These are phyloP conservation scores for Trachelipus rathkii DNA, from an alignment of 1,140 invertebrate species.

Conservation along the genomic window DNA sequence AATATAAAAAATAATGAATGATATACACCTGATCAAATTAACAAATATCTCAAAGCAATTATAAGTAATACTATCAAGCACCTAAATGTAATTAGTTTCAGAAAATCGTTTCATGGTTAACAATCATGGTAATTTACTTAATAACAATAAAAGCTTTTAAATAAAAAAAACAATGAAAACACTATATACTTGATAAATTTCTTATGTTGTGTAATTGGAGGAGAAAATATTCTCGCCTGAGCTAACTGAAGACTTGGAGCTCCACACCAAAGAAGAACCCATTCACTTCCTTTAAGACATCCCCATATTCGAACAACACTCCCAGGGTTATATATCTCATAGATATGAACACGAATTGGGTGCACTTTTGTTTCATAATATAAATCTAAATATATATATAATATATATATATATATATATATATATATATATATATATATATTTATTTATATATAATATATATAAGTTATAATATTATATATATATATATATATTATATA, in stretches of 20 bases:
- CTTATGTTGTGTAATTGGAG: not conserved
- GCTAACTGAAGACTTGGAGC: not conserved
- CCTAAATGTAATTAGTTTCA: not conserved
- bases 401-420: no score
- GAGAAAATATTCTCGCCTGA: not conserved
- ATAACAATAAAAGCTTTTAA: not conserved
- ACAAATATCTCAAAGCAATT: not conserved
- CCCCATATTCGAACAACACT: not conserved
- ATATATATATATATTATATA: no score
- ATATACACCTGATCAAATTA: not conserved
- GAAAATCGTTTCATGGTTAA: not conserved
- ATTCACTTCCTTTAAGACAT: not conserved
- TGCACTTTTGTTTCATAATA: not conserved
- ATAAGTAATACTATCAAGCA: not conserved
- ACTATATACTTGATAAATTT: not conserved
- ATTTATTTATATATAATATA: no score
- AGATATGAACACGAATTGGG: not conserved
- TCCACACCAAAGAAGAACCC: conserved; percentile 1
- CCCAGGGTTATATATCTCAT: not conserved
- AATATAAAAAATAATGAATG: no score
- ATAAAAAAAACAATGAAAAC: not conserved
- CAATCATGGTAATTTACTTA: not conserved
- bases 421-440: no score
- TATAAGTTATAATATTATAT: no score
- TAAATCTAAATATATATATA: not conserved